Conservation (phyloP, 2,888 invertebrate genomes). For the Tribolium freemani region DNA sequence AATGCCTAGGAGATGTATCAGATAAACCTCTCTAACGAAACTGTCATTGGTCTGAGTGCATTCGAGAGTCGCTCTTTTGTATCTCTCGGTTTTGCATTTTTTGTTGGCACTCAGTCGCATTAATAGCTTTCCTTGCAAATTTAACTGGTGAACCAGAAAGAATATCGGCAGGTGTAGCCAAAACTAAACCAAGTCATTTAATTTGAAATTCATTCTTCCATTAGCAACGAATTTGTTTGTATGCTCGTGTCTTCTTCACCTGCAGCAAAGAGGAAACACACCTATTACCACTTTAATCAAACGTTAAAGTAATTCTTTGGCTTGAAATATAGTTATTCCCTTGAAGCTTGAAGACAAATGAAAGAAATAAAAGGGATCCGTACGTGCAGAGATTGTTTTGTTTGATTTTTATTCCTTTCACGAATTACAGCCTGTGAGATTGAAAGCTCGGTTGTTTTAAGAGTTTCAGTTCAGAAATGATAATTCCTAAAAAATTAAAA, state of each 20-base stretch:
- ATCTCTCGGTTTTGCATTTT: neutral
- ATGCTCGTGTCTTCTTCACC: slow-evolving; percentile 25
- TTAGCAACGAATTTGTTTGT: slow-evolving; percentile 26
- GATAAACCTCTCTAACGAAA: neutral
- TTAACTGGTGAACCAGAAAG: slow-evolving; percentile 14
- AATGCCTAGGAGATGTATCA: slow-evolving; percentile 8
- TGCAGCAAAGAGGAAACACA: slow-evolving; percentile 38
- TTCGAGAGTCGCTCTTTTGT: slow-evolving; percentile 7
- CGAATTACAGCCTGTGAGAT: neutral
- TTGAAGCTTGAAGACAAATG: neutral
- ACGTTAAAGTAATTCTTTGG: neutral
- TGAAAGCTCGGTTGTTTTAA: too few relatives aligned
- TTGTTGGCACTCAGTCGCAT: neutral
- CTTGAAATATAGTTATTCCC: neutral
- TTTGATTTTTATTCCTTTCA: neutral
- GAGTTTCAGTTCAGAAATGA: too few relatives aligned
- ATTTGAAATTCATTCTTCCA: slow-evolving; percentile 2
- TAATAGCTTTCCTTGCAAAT: slow-evolving; percentile 17
- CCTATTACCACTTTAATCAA: slow-evolving; percentile 30
- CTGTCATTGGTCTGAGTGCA: slow-evolving; percentile 18
- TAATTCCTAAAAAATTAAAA: too few relatives aligned
- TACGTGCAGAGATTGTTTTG: neutral
- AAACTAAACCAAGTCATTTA: slow-evolving; percentile 25
- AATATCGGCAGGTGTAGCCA: slow-evolving; percentile 14
- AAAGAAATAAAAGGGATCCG: neutral